phyloP scores from a whole-genome alignment of 2,797 vertebrate species.

The Eupleurogrammus muticus region DNA sequence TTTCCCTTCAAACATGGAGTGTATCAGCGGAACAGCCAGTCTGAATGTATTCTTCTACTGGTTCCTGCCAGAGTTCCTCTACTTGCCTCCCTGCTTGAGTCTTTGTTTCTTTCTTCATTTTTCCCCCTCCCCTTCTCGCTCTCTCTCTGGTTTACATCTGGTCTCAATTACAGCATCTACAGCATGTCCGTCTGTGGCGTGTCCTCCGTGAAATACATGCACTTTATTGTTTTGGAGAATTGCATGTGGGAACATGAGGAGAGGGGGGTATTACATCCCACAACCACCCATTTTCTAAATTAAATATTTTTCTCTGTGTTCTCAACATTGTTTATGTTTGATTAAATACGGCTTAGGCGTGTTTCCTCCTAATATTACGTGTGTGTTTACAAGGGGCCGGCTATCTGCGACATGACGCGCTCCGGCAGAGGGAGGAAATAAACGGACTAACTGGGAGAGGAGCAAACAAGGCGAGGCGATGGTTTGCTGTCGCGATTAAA shows the following conservation, averaged over 20 bases:
- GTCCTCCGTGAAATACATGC: conserved; percentile 34
- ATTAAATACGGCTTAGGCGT: conserved; percentile 44
- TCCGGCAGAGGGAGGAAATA: background rate
- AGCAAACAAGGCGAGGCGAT: background rate
- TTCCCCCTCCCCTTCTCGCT: background rate
- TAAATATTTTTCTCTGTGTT: conserved; percentile 29
- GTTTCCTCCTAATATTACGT: conserved; percentile 15
- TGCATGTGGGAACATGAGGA: background rate
- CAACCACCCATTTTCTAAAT: conserved; percentile 24
- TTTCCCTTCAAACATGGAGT: conserved; percentile 29
- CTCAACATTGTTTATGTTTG: conserved; percentile 39
- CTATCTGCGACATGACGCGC: conserved; percentile 9
- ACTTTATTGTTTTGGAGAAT: conserved; percentile 40
- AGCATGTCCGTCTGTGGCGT: conserved; percentile 34
- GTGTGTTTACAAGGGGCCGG: conserved; percentile 23
- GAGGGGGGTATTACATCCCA: conserved; percentile 13
- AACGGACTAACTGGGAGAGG: background rate
- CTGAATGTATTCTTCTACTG: conserved; percentile 61
- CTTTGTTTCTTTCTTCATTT: conserved; percentile 35
- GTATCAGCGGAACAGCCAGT: conserved; percentile 68
- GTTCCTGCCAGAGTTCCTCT: conserved; percentile 52
- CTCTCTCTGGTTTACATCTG: conserved; percentile 62
- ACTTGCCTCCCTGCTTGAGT: conserved; percentile 40
- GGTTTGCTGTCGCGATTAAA: background rate
- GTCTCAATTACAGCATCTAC: conserved; percentile 58